phyloP scores from a whole-genome alignment of 2,888 invertebrate genomes.

The Lordiphosa andalusiaca region DNA sequence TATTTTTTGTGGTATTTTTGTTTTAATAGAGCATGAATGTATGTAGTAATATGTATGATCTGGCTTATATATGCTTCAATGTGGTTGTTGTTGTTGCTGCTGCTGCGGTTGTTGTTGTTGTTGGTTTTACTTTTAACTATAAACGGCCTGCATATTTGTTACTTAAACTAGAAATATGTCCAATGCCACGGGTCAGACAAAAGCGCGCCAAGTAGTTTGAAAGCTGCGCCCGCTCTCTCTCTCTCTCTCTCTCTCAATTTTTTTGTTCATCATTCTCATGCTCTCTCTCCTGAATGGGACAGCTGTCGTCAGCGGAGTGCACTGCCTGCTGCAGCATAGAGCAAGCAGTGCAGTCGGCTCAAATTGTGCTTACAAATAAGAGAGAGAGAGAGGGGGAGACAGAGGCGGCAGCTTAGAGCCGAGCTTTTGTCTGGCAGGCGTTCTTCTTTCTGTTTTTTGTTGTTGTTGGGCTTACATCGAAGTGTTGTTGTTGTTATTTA shows the following conservation, averaged over 20 bases:
- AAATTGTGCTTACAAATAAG: neutral
- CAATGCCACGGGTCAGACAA: constrained; percentile 13
- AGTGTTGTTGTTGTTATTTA: constrained; percentile 7
- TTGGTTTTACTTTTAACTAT: constrained; percentile 31
- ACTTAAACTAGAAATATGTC: constrained; percentile 27
- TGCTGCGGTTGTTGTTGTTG: constrained; percentile 21
- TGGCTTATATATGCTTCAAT: constrained; percentile 56
- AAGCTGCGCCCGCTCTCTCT: constrained; percentile 10
- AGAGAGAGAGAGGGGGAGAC: neutral
- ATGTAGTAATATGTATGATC: constrained; percentile 70
- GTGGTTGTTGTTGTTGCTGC: constrained; percentile 28
- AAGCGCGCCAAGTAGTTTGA: constrained; percentile 5
- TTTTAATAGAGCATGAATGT: constrained; percentile 73
- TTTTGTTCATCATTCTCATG: constrained; percentile 66
- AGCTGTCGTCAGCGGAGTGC: no score
- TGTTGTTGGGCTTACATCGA: neutral
- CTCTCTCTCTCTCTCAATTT: constrained; percentile 42
- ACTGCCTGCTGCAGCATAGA: no score
- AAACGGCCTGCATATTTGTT: constrained; percentile 37
- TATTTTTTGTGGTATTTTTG: constrained; percentile 34
- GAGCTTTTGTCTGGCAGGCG: no score
- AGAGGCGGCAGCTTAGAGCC: neutral
- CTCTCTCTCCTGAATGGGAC: constrained; percentile 56
- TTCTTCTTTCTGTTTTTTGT: no score
- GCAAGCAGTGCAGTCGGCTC: no score